These are phyloP conservation scores for Bombus impatiens DNA, from an alignment of 1,140 invertebrate species.

Conservation along the genomic window DNA sequence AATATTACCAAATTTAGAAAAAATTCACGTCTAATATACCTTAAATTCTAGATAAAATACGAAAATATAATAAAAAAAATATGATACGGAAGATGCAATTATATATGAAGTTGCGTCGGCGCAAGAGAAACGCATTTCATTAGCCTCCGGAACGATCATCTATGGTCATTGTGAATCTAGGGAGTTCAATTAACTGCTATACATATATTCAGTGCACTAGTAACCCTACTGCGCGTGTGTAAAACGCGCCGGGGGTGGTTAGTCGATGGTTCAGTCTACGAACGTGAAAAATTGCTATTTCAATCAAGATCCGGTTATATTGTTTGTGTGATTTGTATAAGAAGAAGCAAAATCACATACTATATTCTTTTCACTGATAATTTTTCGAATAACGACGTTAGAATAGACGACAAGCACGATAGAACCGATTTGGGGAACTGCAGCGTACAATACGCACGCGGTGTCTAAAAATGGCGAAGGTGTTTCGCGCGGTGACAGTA, in stretches of 20 bases:
- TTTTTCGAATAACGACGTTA: background rate
- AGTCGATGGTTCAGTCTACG: constrained; percentile 68
- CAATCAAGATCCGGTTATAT: constrained; percentile 37
- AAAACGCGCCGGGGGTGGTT: constrained; percentile 72
- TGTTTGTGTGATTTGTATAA: constrained; percentile 29
- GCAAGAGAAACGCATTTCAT: background rate
- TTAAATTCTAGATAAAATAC: too few relatives aligned
- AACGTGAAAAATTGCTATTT: constrained; percentile 68
- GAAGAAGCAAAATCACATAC: constrained; percentile 13
- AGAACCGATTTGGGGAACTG: constrained; percentile 12
- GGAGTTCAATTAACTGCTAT: constrained; percentile 36
- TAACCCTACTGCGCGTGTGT: constrained; percentile 68
- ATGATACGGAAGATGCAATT: background rate
- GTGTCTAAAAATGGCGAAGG: constrained; percentile 87
- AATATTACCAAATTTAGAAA: background rate
- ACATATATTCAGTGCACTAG: constrained; percentile 32
- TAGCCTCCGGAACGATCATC: background rate
- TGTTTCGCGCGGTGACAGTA: constrained; percentile 87
- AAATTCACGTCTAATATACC: background rate
- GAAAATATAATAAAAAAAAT: background rate
- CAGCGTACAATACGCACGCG: constrained; percentile 72
- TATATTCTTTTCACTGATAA: constrained; percentile 6
- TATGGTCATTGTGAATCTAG: constrained; percentile 9
- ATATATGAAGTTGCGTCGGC: background rate
- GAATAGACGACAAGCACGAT: background rate